Percentiles rank a stretch among this genome's conserved stretches.
These are phyloP conservation scores for Cladopsammia gracilis DNA, from an alignment of 64 coral and sea anemone genomes.

Conservation along the genomic window DNA sequence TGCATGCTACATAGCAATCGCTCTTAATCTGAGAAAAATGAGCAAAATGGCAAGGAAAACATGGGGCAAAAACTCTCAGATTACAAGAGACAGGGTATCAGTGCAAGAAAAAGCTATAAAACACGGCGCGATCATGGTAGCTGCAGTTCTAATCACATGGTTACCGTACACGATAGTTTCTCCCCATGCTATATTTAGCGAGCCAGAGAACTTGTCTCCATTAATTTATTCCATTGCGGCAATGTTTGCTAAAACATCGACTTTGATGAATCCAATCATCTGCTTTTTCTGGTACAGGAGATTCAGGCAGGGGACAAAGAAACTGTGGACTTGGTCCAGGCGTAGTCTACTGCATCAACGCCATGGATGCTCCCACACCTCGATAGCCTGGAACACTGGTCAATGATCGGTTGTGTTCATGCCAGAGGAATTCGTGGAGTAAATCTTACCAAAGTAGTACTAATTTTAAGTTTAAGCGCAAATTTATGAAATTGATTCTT, in stretches of 20 bases:
- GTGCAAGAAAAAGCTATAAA: not conserved
- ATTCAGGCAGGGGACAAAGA: conserved; percentile 10
- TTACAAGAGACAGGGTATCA: not conserved
- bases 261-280: conserved; percentile 44
- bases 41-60: not conserved
- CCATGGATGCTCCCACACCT: no score
- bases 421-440: no score
- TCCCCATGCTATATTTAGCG: not conserved
- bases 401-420: no score
- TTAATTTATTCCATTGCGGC: not conserved
- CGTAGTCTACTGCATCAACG: no score
- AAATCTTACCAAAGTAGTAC: no score
- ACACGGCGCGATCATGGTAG: conserved; percentile 29
- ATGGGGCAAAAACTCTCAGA: conserved; percentile 1
- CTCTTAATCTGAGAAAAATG: conserved; percentile 4
- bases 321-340: not conserved
- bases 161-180: conserved; percentile 47
- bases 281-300: conserved; percentile 59
- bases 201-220: not conserved
- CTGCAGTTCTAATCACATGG: conserved; percentile 18
- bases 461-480: no score
- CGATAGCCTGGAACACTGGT: no score
- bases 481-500: no score
- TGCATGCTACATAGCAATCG: conserved; percentile 9
- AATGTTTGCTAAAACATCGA: conserved; percentile 53